Base-by-base conservation (phyloP, 2,797 vertebrate species). In the Lagocephalus sceleratus region DNA sequence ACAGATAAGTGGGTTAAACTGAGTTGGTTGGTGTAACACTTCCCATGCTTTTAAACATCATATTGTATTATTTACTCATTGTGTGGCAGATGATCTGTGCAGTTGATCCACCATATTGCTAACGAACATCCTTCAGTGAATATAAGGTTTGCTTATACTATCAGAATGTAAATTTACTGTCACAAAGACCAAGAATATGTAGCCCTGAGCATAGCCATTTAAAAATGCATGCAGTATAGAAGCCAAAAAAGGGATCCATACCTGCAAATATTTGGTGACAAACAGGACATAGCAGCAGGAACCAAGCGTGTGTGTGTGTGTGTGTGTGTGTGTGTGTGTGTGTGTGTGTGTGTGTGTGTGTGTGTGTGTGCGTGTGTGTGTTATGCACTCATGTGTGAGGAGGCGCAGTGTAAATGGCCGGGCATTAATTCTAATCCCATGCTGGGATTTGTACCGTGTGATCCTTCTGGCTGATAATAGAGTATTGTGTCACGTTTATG, bases 401-500 rank as follows among this genome's bases (percentile, higher is more conserved):
- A 35, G 32, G 12, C 3, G 32, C 12, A 4, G 32, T 35, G 32
- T 35, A 62, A 76, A 57, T 67, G 35, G 70, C 60, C 40, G 21
- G 38, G 54, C 51, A 54, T 70, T 68, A 74, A 63, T 81, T 67
- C 69, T 32, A 43, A 19, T 48, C 17, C 50, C 50, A 42, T 51
- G 32, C 51, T 50, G 42, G 49, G 10, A 47, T 46, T 57, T 66
- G 56, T 45, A 32, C 47, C 10, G 53, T 45, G 17, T 22, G 44
- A 62, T 76, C 23, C 39, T 58, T 47, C 54, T 25, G 26, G 47
- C 43, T 68, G 59, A 73, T 78, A 71, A 74, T 69, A 45, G 60
- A 64, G 56, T 32, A 49, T 32, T 63, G 61, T 67, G 71, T 71
- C 67, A 68, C 67, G 66, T 75, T 76, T 76, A 59, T 63, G 60